phyloP scores from a whole-genome alignment of 2,113 vertebrate genomes.

The Ondatra zibethicus region DNA sequence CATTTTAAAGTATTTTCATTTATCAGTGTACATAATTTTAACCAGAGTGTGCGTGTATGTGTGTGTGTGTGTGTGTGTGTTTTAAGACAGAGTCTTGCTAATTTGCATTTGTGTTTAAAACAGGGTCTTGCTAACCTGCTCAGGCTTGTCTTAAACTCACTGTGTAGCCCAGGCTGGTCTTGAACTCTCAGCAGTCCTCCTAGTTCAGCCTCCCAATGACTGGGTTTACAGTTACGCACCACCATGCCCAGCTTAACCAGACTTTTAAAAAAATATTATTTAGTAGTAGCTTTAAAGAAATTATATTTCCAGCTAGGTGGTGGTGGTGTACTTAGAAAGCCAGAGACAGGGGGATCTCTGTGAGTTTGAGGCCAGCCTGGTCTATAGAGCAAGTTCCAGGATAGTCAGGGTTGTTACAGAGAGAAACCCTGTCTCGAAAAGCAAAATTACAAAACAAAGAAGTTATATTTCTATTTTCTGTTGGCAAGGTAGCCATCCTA shows the following conservation, averaged over 20 bases:
- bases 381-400: background rate
- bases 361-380: background rate
- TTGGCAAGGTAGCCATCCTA: background rate
- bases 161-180: background rate
- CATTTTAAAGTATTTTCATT: background rate
- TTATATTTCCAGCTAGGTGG: background rate
- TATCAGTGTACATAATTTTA: background rate
- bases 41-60: background rate
- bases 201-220: background rate
- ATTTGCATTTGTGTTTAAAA: background rate
- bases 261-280: background rate
- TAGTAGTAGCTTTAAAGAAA: background rate
- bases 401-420: background rate
- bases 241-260: background rate
- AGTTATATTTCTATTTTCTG: constrained; percentile 26
- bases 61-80: background rate
- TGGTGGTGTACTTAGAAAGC: background rate
- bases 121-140: background rate
- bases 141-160: background rate
- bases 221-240: background rate
- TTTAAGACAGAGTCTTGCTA: background rate
- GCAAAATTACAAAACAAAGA: background rate
- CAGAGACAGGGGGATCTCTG: background rate
- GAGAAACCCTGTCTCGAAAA: background rate
- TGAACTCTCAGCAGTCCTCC: background rate